Percentiles rank a stretch among this genome's conserved stretches.
These are phyloP conservation scores for Aphrocallistes beatrix DNA, from an alignment of 37 sponge, comb jelly and placozoan genomes.

Conservation along the genomic window DNA sequence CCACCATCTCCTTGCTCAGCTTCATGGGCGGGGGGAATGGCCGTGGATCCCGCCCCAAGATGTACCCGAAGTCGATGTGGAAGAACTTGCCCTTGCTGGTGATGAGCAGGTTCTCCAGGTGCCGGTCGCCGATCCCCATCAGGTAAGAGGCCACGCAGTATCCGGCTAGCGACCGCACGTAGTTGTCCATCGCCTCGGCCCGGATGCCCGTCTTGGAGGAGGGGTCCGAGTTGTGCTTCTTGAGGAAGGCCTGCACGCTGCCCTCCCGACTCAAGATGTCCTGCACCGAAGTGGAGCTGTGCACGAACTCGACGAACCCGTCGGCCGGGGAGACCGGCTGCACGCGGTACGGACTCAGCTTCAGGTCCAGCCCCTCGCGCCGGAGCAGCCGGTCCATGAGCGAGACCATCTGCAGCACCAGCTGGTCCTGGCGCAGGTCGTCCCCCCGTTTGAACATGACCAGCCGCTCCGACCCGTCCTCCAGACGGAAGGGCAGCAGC, in stretches of 20 bases:
- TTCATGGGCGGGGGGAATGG: conserved; percentile 99
- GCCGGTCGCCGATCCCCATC: conserved; percentile 89
- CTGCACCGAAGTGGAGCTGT: conserved; percentile 1
- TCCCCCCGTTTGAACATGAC: conserved; percentile 93
- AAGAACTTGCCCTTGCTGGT: conserved; percentile 72
- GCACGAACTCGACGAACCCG: conserved; percentile 32
- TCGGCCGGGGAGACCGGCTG: conserved; percentile 62
- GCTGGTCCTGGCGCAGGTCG: conserved; percentile 93
- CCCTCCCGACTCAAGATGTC: neutral
- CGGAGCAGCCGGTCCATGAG: conserved; percentile 90
- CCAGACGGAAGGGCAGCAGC: conserved; percentile 43
- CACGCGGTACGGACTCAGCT: conserved; percentile 87
- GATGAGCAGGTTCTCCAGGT: conserved; percentile 91
- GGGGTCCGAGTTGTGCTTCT: neutral
- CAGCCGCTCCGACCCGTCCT: conserved; percentile 21
- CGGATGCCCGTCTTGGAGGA: conserved; percentile 32
- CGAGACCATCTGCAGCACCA: conserved; percentile 82
- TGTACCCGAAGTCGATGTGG: conserved; percentile 99
- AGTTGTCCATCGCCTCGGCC: conserved; percentile 94
- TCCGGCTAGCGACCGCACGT: conserved; percentile 76
- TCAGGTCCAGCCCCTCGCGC: conserved; percentile 91
- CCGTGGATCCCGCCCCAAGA: conserved; percentile 91
- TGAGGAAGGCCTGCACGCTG: conserved; percentile 7
- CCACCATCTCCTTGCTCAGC: conserved; percentile 95
- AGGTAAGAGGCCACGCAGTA: conserved; percentile 96